Conservation (phyloP, 2,888 invertebrate species). For the Caenorhabditis sp. region DNA sequence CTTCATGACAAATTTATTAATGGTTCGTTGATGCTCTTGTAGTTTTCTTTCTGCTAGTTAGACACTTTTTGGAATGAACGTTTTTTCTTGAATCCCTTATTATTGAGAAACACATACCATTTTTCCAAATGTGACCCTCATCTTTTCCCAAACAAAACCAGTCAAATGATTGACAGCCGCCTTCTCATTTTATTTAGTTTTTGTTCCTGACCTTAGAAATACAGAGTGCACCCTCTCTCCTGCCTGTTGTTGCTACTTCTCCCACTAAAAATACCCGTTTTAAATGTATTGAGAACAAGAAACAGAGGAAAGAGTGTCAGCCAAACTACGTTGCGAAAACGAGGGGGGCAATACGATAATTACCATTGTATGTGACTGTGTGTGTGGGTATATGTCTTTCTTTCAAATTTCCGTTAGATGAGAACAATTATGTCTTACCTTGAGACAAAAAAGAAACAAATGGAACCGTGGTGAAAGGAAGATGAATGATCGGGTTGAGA, state of each 20-base stretch:
- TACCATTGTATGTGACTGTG: constrained; percentile 38
- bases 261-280: constrained; percentile 32
- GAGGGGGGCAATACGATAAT: constrained; percentile 40
- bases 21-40: constrained; percentile 35
- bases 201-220: constrained; percentile 42
- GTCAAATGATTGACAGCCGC: constrained; percentile 33
- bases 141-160: constrained; percentile 13
- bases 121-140: constrained; percentile 17
- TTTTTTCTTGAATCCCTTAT: not conserved
- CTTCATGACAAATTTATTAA: constrained; percentile 10
- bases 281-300: constrained; percentile 30
- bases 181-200: constrained; percentile 31
- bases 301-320: constrained; percentile 26
- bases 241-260: not conserved
- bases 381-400: constrained; percentile 31
- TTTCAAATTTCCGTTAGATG: constrained; percentile 49
- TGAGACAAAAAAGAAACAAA: constrained; percentile 41
- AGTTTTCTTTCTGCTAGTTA: constrained; percentile 21
- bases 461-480: constrained; percentile 4
- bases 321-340: constrained; percentile 34
- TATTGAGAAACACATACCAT: not conserved
- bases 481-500: not conserved
- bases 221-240: constrained; percentile 10
- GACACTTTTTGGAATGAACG: constrained; percentile 10
- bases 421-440: constrained; percentile 41